Conservation (phyloP, 1,140 invertebrate genomes). For the Leptestheria dahalacensis region DNA sequence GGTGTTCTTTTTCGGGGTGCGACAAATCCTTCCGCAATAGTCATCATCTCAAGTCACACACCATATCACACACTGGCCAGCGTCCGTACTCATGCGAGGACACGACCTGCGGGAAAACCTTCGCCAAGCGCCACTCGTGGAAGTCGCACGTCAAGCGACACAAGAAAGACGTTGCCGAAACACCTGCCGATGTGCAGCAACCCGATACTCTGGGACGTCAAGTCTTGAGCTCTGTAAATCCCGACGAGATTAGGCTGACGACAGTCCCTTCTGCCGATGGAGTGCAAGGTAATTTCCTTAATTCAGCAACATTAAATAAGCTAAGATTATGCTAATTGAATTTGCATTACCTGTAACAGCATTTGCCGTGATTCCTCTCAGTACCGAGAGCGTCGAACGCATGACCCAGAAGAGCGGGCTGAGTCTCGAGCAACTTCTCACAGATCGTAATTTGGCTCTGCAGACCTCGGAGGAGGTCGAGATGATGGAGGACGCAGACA, state of each 20-base stretch:
- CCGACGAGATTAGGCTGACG: conserved; percentile 11
- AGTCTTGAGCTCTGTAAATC: conserved; percentile 11
- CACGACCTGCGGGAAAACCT: conserved; percentile 53
- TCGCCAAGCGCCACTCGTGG: conserved; percentile 62
- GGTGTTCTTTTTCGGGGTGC: conserved; percentile 65
- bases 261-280: conserved; percentile 13
- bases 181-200: background rate
- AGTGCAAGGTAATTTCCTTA: conserved; percentile 4
- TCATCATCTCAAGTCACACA: conserved; percentile 81
- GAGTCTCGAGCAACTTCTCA: conserved; percentile 12
- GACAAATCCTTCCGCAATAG: conserved; percentile 82
- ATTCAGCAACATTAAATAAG: too few relatives aligned
- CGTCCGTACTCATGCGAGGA: conserved; percentile 60
- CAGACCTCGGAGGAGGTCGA: conserved; percentile 1
- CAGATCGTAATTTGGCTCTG: conserved; percentile 6
- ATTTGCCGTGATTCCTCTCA: conserved; percentile 13
- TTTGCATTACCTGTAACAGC: background rate
- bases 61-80: conserved; percentile 54
- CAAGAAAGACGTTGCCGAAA: conserved; percentile 21
- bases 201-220: conserved; percentile 7
- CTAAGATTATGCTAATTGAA: background rate
- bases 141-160: conserved; percentile 60
- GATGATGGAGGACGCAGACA: background rate
- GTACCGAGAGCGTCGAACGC: conserved; percentile 10
- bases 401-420: conserved; percentile 12